These are phyloP conservation scores for Acanthococcus lagerstroemiae DNA, from an alignment of 2,888 invertebrate species.

Conservation along the genomic window DNA sequence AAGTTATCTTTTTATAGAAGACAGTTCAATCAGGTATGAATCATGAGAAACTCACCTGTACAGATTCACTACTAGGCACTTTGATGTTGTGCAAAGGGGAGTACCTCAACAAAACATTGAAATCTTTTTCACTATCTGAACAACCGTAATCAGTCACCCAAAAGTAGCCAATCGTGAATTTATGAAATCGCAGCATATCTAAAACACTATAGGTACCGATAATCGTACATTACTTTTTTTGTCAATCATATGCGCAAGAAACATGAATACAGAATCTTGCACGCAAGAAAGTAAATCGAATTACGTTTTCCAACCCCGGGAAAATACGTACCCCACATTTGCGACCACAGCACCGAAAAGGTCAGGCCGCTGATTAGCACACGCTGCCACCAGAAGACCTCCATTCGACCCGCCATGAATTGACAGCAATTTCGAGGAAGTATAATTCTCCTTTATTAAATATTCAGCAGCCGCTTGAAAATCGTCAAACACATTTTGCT, in stretches of 20 bases:
- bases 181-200: constrained; percentile 95
- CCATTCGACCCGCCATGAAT: constrained; percentile 97
- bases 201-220: constrained; percentile 77
- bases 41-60: constrained; percentile 26
- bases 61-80: constrained; percentile 46
- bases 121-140: constrained; percentile 76
- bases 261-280: background rate
- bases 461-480: constrained; percentile 87
- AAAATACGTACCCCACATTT: constrained; percentile 72
- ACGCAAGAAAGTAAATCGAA: background rate
- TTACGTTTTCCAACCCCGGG: background rate
- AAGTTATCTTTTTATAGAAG: constrained; percentile 7
- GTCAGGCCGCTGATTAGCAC: constrained; percentile 89
- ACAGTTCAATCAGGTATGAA: too few species aligned
- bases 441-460: constrained; percentile 70
- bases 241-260: background rate
- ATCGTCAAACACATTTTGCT: constrained; percentile 96
- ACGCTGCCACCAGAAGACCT: constrained; percentile 88
- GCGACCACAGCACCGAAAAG: constrained; percentile 85
- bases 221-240: background rate
- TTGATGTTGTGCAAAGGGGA: constrained; percentile 90
- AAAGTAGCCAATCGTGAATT: constrained; percentile 94
- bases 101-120: constrained; percentile 70
- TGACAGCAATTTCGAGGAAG: constrained; percentile 59
- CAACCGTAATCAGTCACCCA: constrained; percentile 95